phyloP scores from a whole-genome alignment of 2,797 vertebrate genomes.

The Darevskia nairensis region DNA sequence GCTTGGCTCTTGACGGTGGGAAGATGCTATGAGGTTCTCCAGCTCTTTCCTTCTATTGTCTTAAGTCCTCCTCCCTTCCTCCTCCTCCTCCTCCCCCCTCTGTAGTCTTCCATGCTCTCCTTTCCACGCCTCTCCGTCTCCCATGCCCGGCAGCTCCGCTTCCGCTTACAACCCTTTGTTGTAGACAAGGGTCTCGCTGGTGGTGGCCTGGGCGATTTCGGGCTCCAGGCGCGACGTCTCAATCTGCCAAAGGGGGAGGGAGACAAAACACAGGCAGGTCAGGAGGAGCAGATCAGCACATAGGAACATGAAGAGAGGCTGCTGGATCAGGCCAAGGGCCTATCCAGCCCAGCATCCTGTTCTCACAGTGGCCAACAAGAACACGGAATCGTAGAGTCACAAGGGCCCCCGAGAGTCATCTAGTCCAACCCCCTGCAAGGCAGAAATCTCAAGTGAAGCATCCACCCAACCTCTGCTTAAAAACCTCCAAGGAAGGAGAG shows the following conservation, averaged over 20 bases:
- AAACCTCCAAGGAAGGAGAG: no score
- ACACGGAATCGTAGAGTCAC: no score
- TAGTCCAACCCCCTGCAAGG: no score
- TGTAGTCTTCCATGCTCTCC: background rate
- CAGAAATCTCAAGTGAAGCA: no score
- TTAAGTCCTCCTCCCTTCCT: background rate
- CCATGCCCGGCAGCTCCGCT: background rate
- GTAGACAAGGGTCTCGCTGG: conserved; percentile 86
- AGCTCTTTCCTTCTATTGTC: background rate
- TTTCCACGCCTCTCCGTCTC: conserved; percentile 11
- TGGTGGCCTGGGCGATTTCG: conserved; percentile 87
- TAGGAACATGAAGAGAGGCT: no score
- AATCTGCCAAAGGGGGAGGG: conserved; percentile 79
- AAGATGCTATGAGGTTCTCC: conserved; percentile 19
- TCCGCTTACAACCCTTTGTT: conserved; percentile 91
- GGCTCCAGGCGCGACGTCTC: conserved; percentile 87
- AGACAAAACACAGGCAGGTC: conserved; percentile 31
- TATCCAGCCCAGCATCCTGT: no score
- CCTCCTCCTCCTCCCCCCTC: background rate
- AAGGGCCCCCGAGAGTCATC: no score
- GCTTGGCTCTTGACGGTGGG: conserved; percentile 39
- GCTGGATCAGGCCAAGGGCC: no score
- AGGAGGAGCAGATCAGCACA: background rate
- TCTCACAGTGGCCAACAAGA: no score
- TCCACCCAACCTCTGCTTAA: no score